Conservation (phyloP, 2,113 vertebrate species). For the Asarcornis scutulata region DNA sequence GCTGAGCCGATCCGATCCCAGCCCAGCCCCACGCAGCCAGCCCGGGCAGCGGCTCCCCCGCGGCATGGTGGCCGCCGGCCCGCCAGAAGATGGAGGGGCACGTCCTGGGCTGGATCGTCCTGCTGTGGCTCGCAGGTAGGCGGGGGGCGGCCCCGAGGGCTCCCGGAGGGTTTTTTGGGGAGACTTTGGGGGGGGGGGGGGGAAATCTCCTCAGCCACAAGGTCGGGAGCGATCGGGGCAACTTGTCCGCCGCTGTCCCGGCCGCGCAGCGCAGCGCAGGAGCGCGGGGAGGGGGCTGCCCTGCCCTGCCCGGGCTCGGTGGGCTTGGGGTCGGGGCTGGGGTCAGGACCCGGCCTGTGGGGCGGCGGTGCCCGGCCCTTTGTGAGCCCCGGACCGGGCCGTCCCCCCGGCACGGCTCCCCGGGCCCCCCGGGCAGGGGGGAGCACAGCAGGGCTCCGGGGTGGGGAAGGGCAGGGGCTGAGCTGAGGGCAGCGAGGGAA, state of each 20-base stretch:
- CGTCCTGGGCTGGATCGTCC: constrained; percentile 65
- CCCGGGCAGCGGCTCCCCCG: not conserved
- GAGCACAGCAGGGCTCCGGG: not conserved
- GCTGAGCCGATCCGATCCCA: no score
- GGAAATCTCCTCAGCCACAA: no score
- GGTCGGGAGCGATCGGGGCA: not conserved
- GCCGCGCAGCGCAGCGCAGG: not conserved
- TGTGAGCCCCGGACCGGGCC: not conserved
- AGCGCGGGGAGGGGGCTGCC: not conserved
- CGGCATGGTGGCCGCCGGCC: not conserved
- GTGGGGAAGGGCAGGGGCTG: not conserved
- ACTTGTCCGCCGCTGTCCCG: not conserved
- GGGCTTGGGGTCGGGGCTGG: no score
- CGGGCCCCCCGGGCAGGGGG: not conserved
- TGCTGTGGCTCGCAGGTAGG: constrained; percentile 77
- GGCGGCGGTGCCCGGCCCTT: not conserved
- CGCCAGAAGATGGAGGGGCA: constrained; percentile 72
- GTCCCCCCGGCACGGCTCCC: not conserved
- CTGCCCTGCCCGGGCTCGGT: not conserved
- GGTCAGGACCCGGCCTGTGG: not conserved
- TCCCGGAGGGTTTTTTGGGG: no score
- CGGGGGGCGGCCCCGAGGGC: no score
- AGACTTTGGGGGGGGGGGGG: no score
- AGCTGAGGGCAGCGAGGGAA: not conserved
- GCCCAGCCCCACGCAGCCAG: no score